These are phyloP conservation scores for Oncopodura yosiiana DNA, from an alignment of 1,140 invertebrate genomes.

Conservation along the genomic window DNA sequence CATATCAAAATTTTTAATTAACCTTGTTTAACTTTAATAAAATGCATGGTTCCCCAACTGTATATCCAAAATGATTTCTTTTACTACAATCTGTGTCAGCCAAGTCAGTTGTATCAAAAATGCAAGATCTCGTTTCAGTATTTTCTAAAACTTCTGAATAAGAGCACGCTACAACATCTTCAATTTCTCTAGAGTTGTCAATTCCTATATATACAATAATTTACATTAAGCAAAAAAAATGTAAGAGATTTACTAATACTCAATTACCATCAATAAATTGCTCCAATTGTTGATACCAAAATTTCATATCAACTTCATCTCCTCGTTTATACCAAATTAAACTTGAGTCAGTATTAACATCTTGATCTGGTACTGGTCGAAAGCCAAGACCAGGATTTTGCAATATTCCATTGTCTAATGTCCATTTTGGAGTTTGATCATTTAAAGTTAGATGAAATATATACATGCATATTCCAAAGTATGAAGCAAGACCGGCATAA, in stretches of 20 bases:
- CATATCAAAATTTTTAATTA: constrained; percentile 32
- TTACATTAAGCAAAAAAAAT: background rate
- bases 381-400: constrained; percentile 44
- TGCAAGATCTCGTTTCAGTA: constrained; percentile 4
- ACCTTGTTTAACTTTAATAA: constrained; percentile 77
- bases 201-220: background rate
- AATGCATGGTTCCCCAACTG: constrained; percentile 65
- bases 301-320: constrained; percentile 62
- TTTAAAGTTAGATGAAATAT: constrained; percentile 90
- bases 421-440: constrained; percentile 43
- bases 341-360: constrained; percentile 79
- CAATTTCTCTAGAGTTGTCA: background rate
- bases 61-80: constrained; percentile 62
- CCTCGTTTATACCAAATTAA: constrained; percentile 81
- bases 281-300: constrained; percentile 65
- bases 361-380: constrained; percentile 71
- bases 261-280: background rate
- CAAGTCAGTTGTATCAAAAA: background rate
- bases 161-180: background rate
- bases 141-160: background rate
- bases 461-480: constrained; percentile 82
- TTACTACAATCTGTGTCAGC: constrained; percentile 50
- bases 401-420: constrained; percentile 11
- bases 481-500: constrained; percentile 72
- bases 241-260: background rate